Evolutionary conservation across 1,140 invertebrate species (phyloP), one percentile per base, ranked within the genome.

Genomic region (Lepeophtheirus salmonis): DNA sequence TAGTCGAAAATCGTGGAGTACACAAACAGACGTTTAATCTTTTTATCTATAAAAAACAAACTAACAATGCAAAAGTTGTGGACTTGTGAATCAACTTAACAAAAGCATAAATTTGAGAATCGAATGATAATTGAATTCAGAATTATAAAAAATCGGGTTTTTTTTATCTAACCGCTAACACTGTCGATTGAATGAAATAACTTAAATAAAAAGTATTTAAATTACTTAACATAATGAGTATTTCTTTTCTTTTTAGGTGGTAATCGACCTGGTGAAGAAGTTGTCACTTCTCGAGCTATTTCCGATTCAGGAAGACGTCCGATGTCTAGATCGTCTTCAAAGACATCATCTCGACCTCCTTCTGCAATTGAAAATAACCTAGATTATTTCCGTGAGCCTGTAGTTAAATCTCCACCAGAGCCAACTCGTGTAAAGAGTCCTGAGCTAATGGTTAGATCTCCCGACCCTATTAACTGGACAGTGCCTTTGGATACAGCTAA

Each of bases 401-500:
- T 89, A 56, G 83, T 89, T 50, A 89, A 89, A 70, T 87, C 85
- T 17, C 86, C 86, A 2, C 85, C 86, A 18, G 86, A 90, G 67
- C 86, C 87, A 26, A 92, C 88, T 17, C 74, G 86, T 64, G 86
- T 91, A 57, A 90, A 90, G 74, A 89, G 86, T 1, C 88, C 88
- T 3, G 88, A 91, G 71, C 86, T 89, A 69, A 66, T 68, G 63
- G 64, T 67, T 23, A 65, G 64, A 54, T 66, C 65, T 25, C 66
- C 65, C 62, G 58, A 71, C 63, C 66, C 65, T 56, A 87, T 90
- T 66, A 89, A 89, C 71, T 92, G 88, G 88, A 90, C 86, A 18
- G 87, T 92, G 60, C 86, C 87, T 52, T 76, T 91, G 64, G 87
- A 91, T 70, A 90, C 86, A 62, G 86, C 86, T 62, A 89, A 88